Evolutionary conservation across 2,113 vertebrate genomes (phyloP).

Genomic region (Dasyurus viverrinus): DNA sequence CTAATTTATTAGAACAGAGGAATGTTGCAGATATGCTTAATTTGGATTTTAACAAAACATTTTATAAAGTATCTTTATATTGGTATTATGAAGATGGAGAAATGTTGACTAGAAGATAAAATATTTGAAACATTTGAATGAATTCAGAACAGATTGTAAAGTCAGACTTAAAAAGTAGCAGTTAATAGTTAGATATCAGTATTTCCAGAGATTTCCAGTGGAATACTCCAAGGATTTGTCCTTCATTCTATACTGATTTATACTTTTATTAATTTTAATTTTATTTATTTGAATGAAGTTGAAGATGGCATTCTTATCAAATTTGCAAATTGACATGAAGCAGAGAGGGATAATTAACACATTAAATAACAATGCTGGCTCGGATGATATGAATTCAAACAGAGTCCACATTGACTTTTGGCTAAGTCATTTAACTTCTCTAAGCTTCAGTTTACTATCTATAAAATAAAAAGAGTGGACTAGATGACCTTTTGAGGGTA

Average conservation of each 20-base stretch:
- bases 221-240: neutral
- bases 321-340: neutral
- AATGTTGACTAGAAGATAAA: neutral
- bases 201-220: neutral
- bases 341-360: neutral
- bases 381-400: neutral
- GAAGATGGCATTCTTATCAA: neutral
- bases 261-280: neutral
- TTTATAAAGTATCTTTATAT: neutral
- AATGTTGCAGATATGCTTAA: neutral
- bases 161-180: neutral
- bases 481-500: neutral
- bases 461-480: constrained; percentile 24
- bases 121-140: neutral
- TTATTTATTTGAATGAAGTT: neutral
- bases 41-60: neutral
- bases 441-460: constrained; percentile 28
- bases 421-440: constrained; percentile 8
- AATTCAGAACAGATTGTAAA: neutral
- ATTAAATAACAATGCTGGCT: neutral
- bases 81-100: neutral
- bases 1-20: neutral
- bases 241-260: neutral
- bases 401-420: neutral
- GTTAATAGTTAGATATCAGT: neutral